Base-by-base conservation (phyloP, 1,140 invertebrate species). In the Cyclargus thomasi region DNA sequence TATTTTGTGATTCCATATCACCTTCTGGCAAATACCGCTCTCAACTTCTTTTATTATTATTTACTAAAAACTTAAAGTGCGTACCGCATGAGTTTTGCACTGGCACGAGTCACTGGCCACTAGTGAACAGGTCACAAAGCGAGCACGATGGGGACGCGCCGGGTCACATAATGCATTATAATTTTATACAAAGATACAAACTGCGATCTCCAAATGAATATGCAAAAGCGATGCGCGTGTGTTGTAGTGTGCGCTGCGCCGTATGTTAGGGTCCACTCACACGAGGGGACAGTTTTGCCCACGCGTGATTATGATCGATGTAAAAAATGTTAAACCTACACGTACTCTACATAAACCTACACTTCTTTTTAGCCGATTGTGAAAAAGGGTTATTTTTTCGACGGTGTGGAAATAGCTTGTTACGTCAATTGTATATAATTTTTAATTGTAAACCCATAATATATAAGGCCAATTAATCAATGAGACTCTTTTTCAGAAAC, bases 111-210 rank as follows among this genome's bases (percentile, higher is more conserved):
- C 17, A 20, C 55, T 59, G 55, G 55, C 18, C 55, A 59, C 55
- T 20, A 11, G 55, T 21, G 55, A 59, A 59, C 18, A 59, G 55
- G 55, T 59, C 55, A 59, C 18, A 59, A 47, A 59, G 55, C 55
- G 55, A 21, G 18, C 20, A 59, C 55, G 55, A 59, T 55, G 63
- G 67, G 62, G 68, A 67, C 62, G 39, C 62, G 64, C 64, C 68
- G 67, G 80, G 81, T 84, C 83, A 82, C 79, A 83, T 88, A 86
- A 88, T 86, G 82, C 83, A 89, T 88, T 89, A 89, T 89, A 88
- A 89, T 89, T 87, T 88, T 83, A 89, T 88, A 89, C 84, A 86
- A 86, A 83, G 85, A 88, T 86, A 88, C 85, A 82, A 84, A 86
- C 78, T 81, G 83, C 81, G 77, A 81, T 69, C 73, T 66, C 55